Evolutionary conservation across 2,797 vertebrate species (phyloP).

Genomic region (Apodemus agrarius): DNA sequence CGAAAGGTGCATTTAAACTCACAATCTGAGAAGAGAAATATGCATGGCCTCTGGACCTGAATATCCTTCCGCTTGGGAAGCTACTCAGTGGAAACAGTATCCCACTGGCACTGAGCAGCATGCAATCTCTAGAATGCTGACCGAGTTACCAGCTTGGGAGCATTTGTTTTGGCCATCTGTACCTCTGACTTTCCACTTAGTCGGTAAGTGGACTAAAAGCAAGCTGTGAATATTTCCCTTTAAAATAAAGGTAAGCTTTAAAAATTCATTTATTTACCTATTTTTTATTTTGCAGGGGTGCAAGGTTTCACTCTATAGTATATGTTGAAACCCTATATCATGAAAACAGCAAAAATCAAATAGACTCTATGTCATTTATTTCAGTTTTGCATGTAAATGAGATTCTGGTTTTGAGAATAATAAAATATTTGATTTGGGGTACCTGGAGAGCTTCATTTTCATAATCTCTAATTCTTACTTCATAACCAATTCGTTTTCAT

Average conservation of each 20-base stretch:
- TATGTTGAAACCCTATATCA: neutral
- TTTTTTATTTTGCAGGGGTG: too few relatives aligned
- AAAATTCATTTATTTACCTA: neutral
- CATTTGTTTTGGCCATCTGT: neutral
- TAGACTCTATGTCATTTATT: neutral
- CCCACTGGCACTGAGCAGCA: neutral
- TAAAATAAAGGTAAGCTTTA: slow-evolving; percentile 5
- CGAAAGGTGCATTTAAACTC: neutral
- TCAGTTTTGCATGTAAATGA: neutral
- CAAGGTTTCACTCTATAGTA: neutral
- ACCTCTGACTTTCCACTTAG: slow-evolving; percentile 35
- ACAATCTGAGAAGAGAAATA: neutral
- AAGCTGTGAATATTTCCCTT: slow-evolving; percentile 14
- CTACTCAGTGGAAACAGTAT: neutral
- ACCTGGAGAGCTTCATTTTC: neutral
- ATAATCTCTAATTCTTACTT: neutral
- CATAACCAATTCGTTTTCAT: neutral
- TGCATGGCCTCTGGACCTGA: neutral
- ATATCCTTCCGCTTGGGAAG: neutral
- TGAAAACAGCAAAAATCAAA: neutral
- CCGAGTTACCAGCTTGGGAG: neutral
- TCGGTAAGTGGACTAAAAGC: slow-evolving; percentile 10
- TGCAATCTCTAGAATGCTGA: neutral
- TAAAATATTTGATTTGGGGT: neutral
- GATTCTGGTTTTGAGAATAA: neutral